These are phyloP conservation scores for Sula dactylatra DNA, from an alignment of 2,113 vertebrate genomes.

Conservation along the genomic window DNA sequence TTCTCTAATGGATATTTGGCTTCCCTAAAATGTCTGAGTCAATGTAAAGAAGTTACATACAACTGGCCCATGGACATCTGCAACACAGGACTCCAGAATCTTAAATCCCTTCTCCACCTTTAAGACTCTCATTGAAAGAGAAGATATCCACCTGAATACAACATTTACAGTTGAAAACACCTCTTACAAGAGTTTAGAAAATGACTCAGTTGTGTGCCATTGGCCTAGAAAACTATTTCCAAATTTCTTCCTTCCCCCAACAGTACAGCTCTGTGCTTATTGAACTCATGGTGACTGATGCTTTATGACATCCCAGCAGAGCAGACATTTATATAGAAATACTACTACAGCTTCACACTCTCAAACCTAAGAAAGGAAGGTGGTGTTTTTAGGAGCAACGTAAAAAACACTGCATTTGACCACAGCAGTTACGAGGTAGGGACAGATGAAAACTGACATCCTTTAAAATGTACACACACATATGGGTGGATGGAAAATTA, in stretches of 20 bases:
- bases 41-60: background rate
- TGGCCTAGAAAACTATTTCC: background rate
- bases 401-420: background rate
- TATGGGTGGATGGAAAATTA: background rate
- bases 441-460: constrained; percentile 18
- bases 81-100: background rate
- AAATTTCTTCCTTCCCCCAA: background rate
- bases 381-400: background rate
- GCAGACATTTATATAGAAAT: background rate
- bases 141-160: background rate
- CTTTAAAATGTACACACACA: background rate
- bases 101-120: background rate
- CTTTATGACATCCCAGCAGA: background rate
- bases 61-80: background rate
- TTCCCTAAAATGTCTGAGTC: background rate
- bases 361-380: background rate
- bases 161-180: background rate
- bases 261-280: background rate
- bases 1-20: background rate
- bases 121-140: background rate
- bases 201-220: background rate
- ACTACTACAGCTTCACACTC: background rate
- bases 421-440: background rate
- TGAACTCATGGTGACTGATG: background rate
- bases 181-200: background rate